phyloP scores from a whole-genome alignment of 2,888 invertebrate species.

The Leptinotarsa tumamoca region DNA sequence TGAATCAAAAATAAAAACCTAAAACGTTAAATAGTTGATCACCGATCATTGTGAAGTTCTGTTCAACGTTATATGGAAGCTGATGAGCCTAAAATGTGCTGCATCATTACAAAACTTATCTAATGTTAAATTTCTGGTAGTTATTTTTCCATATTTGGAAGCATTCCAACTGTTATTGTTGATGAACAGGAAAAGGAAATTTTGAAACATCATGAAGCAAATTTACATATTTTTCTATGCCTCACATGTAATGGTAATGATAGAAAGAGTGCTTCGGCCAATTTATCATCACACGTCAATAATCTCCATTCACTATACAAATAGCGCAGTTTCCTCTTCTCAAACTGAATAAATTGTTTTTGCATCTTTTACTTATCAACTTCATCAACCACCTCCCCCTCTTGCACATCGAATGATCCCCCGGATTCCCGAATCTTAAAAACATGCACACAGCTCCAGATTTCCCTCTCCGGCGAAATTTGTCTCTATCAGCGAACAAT shows the following conservation, averaged over 20 bases:
- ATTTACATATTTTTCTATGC: no score
- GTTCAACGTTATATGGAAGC: no score
- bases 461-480: conserved; percentile 43
- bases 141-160: no score
- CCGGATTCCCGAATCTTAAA: conserved; percentile 38
- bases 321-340: background rate
- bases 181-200: no score
- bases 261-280: background rate
- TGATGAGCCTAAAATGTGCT: no score
- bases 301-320: background rate
- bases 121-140: no score
- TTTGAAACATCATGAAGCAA: no score
- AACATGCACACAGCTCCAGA: conserved; percentile 29
- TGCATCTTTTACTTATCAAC: background rate
- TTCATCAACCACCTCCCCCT: conserved; percentile 15
- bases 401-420: conserved; percentile 16
- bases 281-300: background rate
- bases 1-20: no score
- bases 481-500: conserved; percentile 46
- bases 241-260: background rate
- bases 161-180: no score
- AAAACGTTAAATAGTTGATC: no score
- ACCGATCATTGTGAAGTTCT: no score
- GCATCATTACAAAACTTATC: no score
- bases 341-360: conserved; percentile 3